Conservation (phyloP, 2,797 vertebrate genomes). For the Rhadinocentrus ornatus region DNA sequence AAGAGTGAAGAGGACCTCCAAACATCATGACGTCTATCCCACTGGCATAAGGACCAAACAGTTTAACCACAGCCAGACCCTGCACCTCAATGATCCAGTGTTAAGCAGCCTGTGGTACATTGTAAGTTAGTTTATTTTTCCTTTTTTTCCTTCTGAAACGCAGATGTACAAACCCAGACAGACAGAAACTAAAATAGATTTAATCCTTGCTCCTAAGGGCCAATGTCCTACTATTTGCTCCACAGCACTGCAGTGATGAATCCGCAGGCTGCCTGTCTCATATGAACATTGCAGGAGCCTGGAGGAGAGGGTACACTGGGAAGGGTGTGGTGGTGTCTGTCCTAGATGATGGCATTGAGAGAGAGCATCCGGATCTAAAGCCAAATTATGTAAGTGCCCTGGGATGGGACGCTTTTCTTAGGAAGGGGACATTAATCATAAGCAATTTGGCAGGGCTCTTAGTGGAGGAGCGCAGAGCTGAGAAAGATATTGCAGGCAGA, state of each 20-base stretch:
- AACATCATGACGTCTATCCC: conserved; percentile 55
- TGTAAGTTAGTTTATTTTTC: conserved; percentile 81
- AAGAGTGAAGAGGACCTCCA: conserved; percentile 88
- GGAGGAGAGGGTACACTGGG: conserved; percentile 94
- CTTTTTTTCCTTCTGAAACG: conserved; percentile 48
- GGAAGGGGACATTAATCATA: conserved; percentile 69
- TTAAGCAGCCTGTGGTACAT: conserved; percentile 93
- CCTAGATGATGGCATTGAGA: conserved; percentile 93
- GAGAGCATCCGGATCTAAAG: conserved; percentile 92
- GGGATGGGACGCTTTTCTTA: conserved; percentile 47
- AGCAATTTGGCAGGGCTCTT: conserved; percentile 71
- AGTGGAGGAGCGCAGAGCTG: conserved; percentile 55
- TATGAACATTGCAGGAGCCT: conserved; percentile 93
- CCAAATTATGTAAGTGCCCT: conserved; percentile 94
- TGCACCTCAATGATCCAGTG: conserved; percentile 86
- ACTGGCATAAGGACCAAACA: conserved; percentile 29
- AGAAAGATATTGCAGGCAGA: conserved; percentile 67
- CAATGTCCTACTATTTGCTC: conserved; percentile 56
- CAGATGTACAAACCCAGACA: conserved; percentile 42
- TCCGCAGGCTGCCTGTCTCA: conserved; percentile 82
- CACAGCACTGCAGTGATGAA: conserved; percentile 88
- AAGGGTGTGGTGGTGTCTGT: conserved; percentile 95
- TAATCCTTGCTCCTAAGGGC: conserved; percentile 45
- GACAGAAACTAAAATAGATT: conserved; percentile 55
- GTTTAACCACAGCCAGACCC: conserved; percentile 60